Evolutionary conservation across 2,113 vertebrate genomes (phyloP).

Genomic region (Platysternon megacephalum): DNA sequence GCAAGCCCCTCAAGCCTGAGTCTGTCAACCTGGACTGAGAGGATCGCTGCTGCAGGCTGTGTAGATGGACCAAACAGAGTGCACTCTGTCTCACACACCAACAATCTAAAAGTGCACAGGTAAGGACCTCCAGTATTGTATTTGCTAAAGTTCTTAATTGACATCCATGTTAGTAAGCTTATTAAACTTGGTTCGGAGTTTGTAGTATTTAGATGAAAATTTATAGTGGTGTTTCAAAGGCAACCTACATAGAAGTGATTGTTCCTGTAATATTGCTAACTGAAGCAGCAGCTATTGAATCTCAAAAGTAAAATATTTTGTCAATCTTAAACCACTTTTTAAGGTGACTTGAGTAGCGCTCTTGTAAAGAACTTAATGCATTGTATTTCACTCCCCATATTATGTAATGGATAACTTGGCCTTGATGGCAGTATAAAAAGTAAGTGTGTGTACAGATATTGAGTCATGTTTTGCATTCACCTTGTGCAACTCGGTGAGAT

Average conservation of each 20-base stretch:
- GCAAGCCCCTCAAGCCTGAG: too few relatives aligned
- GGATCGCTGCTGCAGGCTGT: too few relatives aligned
- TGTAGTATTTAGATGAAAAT: slow-evolving; percentile 8
- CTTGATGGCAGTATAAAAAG: background rate
- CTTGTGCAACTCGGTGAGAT: background rate
- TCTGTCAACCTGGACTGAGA: too few relatives aligned
- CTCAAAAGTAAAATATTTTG: background rate
- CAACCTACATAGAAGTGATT: background rate
- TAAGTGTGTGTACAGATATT: background rate
- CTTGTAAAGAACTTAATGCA: accelerated
- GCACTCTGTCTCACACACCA: slow-evolving; percentile 29
- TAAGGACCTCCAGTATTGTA: background rate
- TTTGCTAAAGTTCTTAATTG: slow-evolving; percentile 20
- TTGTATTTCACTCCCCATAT: background rate
- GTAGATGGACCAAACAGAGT: background rate
- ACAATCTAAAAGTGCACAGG: background rate
- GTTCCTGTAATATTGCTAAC: background rate
- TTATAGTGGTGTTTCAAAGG: background rate
- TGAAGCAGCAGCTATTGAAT: background rate
- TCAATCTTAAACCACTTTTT: background rate
- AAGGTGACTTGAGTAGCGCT: background rate
- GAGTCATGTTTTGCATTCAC: background rate
- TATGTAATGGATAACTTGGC: background rate
- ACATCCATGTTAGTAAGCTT: background rate
- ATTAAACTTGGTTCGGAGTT: background rate